Base-by-base conservation (phyloP, 2,113 vertebrate species). In the Phylloscopus trochiloides region DNA sequence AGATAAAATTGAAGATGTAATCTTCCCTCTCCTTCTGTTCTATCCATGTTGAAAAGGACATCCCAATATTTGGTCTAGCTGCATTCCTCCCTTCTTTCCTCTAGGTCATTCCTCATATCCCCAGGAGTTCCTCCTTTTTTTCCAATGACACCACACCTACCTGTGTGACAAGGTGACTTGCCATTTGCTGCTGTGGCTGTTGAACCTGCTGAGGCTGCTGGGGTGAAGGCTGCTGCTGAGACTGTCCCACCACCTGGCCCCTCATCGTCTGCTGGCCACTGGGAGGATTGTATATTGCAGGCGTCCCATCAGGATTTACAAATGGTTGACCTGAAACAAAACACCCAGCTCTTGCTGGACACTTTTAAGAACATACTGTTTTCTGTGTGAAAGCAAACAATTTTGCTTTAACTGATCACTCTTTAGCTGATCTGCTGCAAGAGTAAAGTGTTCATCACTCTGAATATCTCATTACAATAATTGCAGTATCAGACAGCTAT, bases 261-360 rank as follows among this genome's bases (percentile, higher is more conserved):
- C 97, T 98, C 96, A 98, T 97, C 2, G 98, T 96, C 94, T 99
- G 99, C 95, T 99, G 99, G 58, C 96, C 97, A 29, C 96, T 97
- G 7, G 99, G 99, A 45, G 99, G 99, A 88, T 99, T 99, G 97
- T 99, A 99, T 94, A 99, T 98, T 73, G 98, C 99, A 14, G 99
- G 99, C 0, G 98, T 99, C 40, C 99, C 99, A 42, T 99, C 99
- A 8, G 99, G 99, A 95, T 99, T 99, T 90, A 99, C 98, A 96
- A 99, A 99, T 2, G 99, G 99, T 93, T 99, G 99, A 76, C 99
- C 99, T 99, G 92, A 89, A 98, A 98, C 1, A 79, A 55, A 90
- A 82, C 9, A 65, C 9, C 25, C 51, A 13, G 50, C 43, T 74
- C 59, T 67, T 66, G 45, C n/a, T 76, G 31, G 83, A 58, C 8